Percentiles rank a stretch among this genome's conserved stretches.
These are phyloP conservation scores for Daboia siamensis DNA, from an alignment of 2,113 vertebrate genomes.

Conservation along the genomic window DNA sequence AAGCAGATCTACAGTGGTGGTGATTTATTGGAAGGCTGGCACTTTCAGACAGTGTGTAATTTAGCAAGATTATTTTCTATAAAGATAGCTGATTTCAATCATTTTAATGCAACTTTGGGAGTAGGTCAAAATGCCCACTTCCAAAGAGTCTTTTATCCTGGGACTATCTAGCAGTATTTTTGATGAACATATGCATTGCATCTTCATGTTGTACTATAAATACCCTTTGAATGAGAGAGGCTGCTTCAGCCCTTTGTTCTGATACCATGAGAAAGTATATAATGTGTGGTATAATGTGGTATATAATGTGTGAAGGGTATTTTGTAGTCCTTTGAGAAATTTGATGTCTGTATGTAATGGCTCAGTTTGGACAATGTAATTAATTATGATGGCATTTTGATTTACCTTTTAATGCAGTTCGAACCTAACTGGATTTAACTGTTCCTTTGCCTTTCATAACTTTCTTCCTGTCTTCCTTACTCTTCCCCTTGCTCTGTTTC, in stretches of 20 bases:
- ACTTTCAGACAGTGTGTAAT: not conserved
- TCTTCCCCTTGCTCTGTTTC: not conserved
- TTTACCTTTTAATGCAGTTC: not conserved
- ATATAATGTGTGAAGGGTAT: not conserved
- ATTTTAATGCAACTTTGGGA: not conserved
- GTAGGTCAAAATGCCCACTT: not conserved
- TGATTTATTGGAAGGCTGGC: not conserved
- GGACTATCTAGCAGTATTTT: not conserved
- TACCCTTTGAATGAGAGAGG: not conserved
- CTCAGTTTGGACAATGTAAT: constrained; percentile 10
- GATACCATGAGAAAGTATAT: not conserved
- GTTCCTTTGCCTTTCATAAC: not conserved
- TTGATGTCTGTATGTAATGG: not conserved
- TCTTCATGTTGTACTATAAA: not conserved
- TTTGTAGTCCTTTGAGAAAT: not conserved
- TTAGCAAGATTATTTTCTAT: not conserved
- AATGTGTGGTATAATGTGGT: not conserved
- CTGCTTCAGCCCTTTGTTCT: not conserved
- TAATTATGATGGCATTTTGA: constrained; percentile 7
- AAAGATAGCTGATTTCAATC: not conserved
- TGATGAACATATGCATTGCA: not conserved
- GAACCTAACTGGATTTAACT: constrained; percentile 3
- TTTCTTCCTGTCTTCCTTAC: not conserved
- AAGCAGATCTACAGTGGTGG: not conserved
- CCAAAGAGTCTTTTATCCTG: not conserved